phyloP scores from a whole-genome alignment of 2,113 vertebrate species.

The Aplodontia rufa region DNA sequence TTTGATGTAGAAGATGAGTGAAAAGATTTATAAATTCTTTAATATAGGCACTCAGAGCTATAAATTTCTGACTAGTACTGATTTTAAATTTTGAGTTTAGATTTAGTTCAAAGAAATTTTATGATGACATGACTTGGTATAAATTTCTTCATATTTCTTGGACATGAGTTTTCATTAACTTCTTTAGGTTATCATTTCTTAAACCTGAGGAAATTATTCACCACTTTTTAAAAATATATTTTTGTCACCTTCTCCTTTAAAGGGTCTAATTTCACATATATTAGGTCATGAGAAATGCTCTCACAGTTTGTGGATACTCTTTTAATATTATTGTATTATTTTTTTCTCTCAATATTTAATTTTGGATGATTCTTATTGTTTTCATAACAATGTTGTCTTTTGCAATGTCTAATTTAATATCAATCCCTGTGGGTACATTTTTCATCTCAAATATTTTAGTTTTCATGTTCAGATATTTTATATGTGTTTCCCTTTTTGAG shows the following conservation, averaged over 20 bases:
- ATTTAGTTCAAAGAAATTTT: not conserved
- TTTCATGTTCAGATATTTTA: not conserved
- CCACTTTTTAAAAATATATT: not conserved
- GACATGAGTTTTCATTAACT: not conserved
- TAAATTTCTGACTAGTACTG: not conserved
- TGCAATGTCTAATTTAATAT: slow-evolving; percentile 3
- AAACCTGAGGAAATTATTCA: not conserved
- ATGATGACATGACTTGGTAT: not conserved
- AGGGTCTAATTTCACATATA: not conserved
- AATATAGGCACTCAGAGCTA: not conserved
- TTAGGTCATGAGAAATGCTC: not conserved
- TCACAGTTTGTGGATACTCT: not conserved
- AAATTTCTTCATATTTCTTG: not conserved
- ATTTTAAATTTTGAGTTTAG: not conserved
- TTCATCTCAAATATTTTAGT: not conserved
- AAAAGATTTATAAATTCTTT: not conserved
- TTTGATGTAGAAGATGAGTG: not conserved
- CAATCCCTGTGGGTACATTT: not conserved
- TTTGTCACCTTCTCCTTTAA: not conserved
- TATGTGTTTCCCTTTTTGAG: not conserved
- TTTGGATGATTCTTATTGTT: not conserved
- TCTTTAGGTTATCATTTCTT: not conserved
- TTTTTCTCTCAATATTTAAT: not conserved
- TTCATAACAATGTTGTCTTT: not conserved
- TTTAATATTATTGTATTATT: not conserved